A percentile compares a stretch with the other conserved stretches of the same genome.
phyloP scores from a whole-genome alignment of 2,113 vertebrate species.

The Daphoenositta chrysoptera region DNA sequence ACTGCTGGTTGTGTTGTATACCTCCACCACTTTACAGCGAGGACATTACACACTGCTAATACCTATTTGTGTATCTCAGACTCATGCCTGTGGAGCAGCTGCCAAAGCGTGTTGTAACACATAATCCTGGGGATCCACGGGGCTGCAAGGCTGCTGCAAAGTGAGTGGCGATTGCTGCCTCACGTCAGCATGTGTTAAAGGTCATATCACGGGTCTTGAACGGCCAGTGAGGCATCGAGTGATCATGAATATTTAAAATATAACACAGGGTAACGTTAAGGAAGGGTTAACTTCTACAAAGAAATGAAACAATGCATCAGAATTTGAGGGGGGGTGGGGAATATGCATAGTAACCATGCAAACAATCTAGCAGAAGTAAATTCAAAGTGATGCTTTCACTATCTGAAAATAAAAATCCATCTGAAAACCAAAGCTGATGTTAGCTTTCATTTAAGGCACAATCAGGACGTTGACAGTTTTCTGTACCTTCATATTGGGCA shows the following conservation, averaged over 20 bases:
- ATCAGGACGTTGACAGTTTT: neutral
- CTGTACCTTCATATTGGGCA: neutral
- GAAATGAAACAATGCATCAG: neutral
- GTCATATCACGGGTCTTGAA: neutral
- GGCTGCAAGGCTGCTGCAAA: neutral
- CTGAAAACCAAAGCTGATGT: neutral
- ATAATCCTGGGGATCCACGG: neutral
- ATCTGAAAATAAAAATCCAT: neutral
- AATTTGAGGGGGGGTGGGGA: accelerated
- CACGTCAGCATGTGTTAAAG: neutral
- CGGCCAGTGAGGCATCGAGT: neutral
- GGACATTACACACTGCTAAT: neutral
- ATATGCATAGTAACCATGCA: neutral
- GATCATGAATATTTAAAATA: neutral
- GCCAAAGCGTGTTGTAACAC: neutral
- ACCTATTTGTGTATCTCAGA: neutral
- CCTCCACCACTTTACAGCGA: neutral
- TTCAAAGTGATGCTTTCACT: neutral
- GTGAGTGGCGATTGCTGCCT: neutral
- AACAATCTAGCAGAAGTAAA: neutral
- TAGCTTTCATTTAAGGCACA: neutral
- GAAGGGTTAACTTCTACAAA: neutral
- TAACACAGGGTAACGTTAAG: neutral
- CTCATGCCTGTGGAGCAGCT: neutral
- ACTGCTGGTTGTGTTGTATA: neutral